phyloP scores from a whole-genome alignment of 2,888 invertebrate species.

The Ischnus inquisitorius region DNA sequence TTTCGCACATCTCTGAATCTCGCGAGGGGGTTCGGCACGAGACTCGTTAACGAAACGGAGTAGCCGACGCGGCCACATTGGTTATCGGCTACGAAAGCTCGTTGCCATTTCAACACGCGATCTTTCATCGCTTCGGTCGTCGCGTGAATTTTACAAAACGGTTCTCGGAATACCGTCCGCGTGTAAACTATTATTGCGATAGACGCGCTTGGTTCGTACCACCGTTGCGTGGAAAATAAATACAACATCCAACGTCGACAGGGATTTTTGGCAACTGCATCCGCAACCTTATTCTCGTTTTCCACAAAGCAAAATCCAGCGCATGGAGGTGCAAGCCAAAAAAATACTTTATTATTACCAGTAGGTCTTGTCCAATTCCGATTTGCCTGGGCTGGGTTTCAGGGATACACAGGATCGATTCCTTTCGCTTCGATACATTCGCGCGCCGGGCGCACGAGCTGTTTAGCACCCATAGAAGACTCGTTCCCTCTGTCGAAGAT shows the following conservation, averaged over 20 bases:
- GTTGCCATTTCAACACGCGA: not conserved
- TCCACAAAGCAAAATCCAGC: not conserved
- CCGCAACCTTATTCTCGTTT: constrained; percentile 42
- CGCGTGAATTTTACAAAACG: not conserved
- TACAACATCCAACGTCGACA: constrained; percentile 12
- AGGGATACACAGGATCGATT: not conserved
- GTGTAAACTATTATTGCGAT: constrained; percentile 17
- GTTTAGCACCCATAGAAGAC: constrained; percentile 45
- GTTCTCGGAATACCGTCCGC: not conserved
- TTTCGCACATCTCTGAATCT: constrained; percentile 23
- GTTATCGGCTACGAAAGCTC: not conserved
- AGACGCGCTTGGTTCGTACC: not conserved
- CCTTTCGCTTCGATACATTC: not conserved
- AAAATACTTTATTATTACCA: constrained; percentile 9
- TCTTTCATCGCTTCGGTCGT: constrained; percentile 16
- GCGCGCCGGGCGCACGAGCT: constrained; percentile 18
- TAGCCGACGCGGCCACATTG: not conserved
- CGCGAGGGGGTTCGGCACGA: not conserved
- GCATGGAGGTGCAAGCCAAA: constrained; percentile 17
- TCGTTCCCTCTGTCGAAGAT: constrained; percentile 61
- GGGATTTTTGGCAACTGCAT: constrained; percentile 38
- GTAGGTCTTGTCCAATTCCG: constrained; percentile 1
- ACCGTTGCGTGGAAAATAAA: not conserved
- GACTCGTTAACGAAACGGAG: constrained; percentile 37
- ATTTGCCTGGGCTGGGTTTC: not conserved